Percentiles rank a stretch among this genome's conserved stretches.
Evolutionary conservation across 30 jellyfish, hydroid and myxozoan species (phyloP).

Genomic region (Mastigias papua): DNA sequence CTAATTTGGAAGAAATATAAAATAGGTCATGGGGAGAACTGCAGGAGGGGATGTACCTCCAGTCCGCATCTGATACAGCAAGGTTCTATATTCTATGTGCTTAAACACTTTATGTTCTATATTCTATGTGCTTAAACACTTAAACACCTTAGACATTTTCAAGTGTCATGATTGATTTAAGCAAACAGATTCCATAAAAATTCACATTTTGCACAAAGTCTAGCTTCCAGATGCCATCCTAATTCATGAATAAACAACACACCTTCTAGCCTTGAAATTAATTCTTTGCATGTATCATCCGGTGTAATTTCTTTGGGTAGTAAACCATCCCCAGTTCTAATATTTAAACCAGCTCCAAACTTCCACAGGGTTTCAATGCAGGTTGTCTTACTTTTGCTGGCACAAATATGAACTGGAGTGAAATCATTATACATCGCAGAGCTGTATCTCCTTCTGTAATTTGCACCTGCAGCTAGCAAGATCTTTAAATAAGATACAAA

Average conservation of each 20-base stretch:
- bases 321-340: conserved; percentile 15
- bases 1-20: too few species aligned
- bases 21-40: too few species aligned
- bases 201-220: too few species aligned
- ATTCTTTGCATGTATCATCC: conserved; percentile 7
- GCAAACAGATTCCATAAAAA: too few species aligned
- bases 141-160: too few species aligned
- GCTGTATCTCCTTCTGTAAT: not conserved
- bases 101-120: too few species aligned
- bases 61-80: too few species aligned
- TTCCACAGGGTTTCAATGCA: conserved; percentile 45
- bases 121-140: too few species aligned
- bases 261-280: conserved; percentile 19
- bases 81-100: too few species aligned
- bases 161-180: too few species aligned
- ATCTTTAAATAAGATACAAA: conserved; percentile 8
- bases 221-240: too few species aligned
- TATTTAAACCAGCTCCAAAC: conserved; percentile 39
- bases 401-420: conserved; percentile 63
- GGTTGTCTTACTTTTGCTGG: conserved; percentile 35
- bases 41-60: too few species aligned
- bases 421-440: conserved; percentile 11
- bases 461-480: conserved; percentile 47
- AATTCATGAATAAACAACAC: not conserved
- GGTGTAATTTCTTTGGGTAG: conserved; percentile 20